phyloP scores from a whole-genome alignment of 92 coral and sea anemone genomes.

The Phenganax stokvisi region DNA sequence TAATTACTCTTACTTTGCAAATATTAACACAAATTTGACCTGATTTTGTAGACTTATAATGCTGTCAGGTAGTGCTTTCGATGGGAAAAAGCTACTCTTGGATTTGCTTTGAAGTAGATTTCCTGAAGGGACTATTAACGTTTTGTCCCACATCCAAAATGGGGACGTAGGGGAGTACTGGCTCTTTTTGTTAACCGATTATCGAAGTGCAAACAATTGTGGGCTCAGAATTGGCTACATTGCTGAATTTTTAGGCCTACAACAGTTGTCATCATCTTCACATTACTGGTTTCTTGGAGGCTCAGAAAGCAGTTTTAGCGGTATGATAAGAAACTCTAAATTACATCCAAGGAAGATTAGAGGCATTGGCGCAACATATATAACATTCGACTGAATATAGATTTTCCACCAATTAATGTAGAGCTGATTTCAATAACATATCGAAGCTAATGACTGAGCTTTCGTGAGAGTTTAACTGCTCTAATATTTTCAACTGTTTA shows the following conservation, averaged over 20 bases:
- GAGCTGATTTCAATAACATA: too few relatives aligned
- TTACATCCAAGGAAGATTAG: too few relatives aligned
- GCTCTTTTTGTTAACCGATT: constrained; percentile 36
- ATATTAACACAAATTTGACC: neutral
- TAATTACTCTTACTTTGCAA: neutral
- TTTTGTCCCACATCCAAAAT: constrained; percentile 34
- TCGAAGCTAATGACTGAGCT: too few relatives aligned
- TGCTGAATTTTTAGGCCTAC: constrained; percentile 20
- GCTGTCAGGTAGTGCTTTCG: constrained; percentile 42
- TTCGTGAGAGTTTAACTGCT: too few relatives aligned
- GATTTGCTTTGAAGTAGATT: constrained; percentile 33
- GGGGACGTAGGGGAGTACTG: constrained; percentile 41
- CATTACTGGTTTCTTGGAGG: constrained; percentile 37
- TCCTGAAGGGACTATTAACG: constrained; percentile 39
- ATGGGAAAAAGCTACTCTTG: constrained; percentile 31
- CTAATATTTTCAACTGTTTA: too few relatives aligned
- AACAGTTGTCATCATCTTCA: neutral
- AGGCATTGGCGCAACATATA: too few relatives aligned
- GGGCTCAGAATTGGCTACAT: constrained; percentile 14
- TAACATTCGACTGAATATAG: too few relatives aligned
- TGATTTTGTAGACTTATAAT: constrained; percentile 16
- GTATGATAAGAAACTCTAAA: too few relatives aligned
- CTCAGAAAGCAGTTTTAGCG: constrained; percentile 2
- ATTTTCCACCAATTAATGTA: too few relatives aligned
- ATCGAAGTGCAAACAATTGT: constrained; percentile 12